phyloP scores from a whole-genome alignment of 2,113 vertebrate genomes.

The Jaculus jaculus region DNA sequence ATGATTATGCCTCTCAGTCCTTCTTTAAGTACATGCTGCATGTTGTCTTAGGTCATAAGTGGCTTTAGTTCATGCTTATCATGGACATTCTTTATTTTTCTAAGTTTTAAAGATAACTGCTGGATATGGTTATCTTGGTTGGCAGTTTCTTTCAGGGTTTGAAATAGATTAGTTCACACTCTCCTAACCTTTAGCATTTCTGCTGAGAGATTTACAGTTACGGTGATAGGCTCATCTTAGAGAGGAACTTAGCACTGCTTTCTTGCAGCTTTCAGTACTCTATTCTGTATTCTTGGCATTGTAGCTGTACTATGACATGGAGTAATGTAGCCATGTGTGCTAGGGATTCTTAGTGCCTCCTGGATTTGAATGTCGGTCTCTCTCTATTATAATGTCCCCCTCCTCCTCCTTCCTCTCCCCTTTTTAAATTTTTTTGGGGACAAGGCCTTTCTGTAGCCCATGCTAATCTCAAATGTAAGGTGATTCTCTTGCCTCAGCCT shows the following conservation, averaged over 20 bases:
- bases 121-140: neutral
- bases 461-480: too few relatives aligned
- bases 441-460: too few relatives aligned
- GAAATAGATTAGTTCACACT: neutral
- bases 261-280: neutral
- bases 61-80: neutral
- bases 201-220: neutral
- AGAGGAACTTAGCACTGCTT: neutral
- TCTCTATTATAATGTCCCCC: neutral
- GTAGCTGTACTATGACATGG: neutral
- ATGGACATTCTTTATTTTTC: neutral
- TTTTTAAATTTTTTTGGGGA: too few relatives aligned
- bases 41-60: neutral
- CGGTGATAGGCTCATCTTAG: neutral
- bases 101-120: neutral
- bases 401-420: too few relatives aligned
- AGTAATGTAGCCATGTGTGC: neutral
- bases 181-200: neutral
- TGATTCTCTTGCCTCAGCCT: too few relatives aligned
- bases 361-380: neutral
- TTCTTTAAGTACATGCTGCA: neutral
- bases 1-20: neutral
- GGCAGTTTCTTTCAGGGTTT: neutral
- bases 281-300: neutral
- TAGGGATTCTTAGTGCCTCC: neutral